Evolutionary conservation across 2,113 vertebrate genomes (phyloP), one percentile per base, ranked within the genome.

Genomic region (Pangasianodon hypophthalmus): DNA sequence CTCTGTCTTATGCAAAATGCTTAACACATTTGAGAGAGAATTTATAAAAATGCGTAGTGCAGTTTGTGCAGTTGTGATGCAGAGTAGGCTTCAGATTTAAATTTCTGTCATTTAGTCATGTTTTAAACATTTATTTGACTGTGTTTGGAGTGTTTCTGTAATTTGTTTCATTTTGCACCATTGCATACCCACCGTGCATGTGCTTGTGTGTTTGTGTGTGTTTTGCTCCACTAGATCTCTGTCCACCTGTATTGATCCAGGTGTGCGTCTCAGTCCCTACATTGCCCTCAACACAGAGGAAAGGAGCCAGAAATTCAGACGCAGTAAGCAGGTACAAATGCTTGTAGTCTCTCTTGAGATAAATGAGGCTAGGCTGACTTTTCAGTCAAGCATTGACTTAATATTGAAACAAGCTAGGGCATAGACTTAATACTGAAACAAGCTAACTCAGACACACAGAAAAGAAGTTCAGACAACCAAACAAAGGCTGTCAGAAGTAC

Each of bases 211-310:
- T 87, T 52, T 84, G 67, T 88, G 58, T 67, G 24, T 90, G 56
- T 89, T n/a, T 87, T 88, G 52, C 52, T 77, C 48, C 67, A 62
- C 16, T 93, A 96, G 93, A 93, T 93, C 86, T 90, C 86, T 94
- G 91, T 94, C 93, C 87, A 93, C 91, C 56, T 87, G 90, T 6
- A 91, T 94, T 89, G 94, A 94, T 82, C 94, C 94, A 19, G 94
- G 94, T 87, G 86, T 94, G 87, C 88, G 62, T 26, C 16, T 90
- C 19, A 92, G 89, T 80, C 95, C 93, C 29, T 94, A 90, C 29
- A 84, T 94, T 82, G 92, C 94, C 90, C 90, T 94, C 0, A 90
- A 92, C 89, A 88, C 91, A 88, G 92, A 88, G 8, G 93, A 95
- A 60, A 94, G 93, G 67, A 89, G 5, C 14, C 88, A 5, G 75